Conservation (phyloP, 2,888 invertebrate species). For the Yponomeuta evonymella region DNA sequence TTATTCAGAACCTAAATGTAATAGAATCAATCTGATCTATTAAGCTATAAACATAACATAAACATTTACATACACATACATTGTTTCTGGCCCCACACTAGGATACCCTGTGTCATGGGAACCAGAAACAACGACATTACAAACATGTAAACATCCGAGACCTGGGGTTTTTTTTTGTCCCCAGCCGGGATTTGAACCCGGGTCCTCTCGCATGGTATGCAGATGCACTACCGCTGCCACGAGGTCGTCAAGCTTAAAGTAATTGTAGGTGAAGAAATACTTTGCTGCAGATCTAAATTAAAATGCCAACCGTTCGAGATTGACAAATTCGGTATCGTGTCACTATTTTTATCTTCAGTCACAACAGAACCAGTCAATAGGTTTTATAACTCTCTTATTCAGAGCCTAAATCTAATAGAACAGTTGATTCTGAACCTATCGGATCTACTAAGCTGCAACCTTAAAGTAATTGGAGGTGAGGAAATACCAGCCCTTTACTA, state of each 20-base stretch:
- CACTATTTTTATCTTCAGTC: not conserved
- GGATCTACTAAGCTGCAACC: too few species aligned
- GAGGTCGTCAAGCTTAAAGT: not conserved
- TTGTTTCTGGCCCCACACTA: too few species aligned
- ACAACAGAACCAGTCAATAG: not conserved
- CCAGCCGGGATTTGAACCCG: too few species aligned
- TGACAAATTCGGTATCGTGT: not conserved
- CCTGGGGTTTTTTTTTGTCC: too few species aligned
- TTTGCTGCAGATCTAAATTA: not conserved
- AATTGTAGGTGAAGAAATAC: not conserved
- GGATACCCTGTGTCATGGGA: too few species aligned
- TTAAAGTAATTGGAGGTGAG: not conserved
- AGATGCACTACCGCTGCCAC: too few species aligned
- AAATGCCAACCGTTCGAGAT: slow-evolving; percentile 1
- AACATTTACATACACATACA: too few species aligned
- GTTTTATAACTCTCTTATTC: not conserved
- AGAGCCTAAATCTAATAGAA: not conserved
- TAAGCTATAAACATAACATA: too few species aligned
- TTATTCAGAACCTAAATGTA: not conserved
- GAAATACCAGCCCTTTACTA: not conserved
- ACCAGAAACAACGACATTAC: too few species aligned
- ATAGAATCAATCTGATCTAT: not conserved
- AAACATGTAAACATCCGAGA: too few species aligned
- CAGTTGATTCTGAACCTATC: too few species aligned
- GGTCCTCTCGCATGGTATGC: too few species aligned